Evolutionary conservation across 1,140 invertebrate species (phyloP).

Genomic region (Panagrolaimus sp.): DNA sequence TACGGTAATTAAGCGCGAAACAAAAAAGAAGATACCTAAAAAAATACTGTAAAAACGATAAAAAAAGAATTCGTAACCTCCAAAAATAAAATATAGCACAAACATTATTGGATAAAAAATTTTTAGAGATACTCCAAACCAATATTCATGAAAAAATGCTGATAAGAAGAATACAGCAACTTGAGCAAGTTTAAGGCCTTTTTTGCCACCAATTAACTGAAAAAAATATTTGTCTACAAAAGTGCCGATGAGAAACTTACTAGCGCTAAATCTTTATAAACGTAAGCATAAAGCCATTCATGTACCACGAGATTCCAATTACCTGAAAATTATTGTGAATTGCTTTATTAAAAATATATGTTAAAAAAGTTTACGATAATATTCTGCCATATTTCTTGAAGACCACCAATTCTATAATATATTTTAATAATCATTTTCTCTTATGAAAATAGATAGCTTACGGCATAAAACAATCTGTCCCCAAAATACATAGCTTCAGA

Average conservation of each 20-base stretch:
- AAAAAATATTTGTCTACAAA: too few species aligned
- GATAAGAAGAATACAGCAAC: constrained; percentile 65
- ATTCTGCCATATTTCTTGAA: constrained; percentile 70
- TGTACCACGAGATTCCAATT: constrained; percentile 59
- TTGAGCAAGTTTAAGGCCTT: constrained; percentile 58
- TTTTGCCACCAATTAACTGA: constrained; percentile 45
- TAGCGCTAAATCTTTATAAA: constrained; percentile 77
- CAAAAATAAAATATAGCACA: constrained; percentile 59
- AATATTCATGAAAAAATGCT: constrained; percentile 77
- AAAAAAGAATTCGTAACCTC: constrained; percentile 46
- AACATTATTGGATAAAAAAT: constrained; percentile 82
- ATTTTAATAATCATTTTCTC: neutral
- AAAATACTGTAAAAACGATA: neutral
- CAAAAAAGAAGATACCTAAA: constrained; percentile 49
- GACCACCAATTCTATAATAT: constrained; percentile 87
- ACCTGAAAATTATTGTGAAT: too few species aligned
- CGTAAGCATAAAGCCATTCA: constrained; percentile 84
- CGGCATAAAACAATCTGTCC: constrained; percentile 51
- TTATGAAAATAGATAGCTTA: constrained; percentile 12
- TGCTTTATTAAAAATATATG: too few species aligned
- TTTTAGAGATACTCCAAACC: constrained; percentile 70
- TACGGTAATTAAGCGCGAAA: constrained; percentile 49
- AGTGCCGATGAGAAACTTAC: constrained; percentile 62
- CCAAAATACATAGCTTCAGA: constrained; percentile 53
- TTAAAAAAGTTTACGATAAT: constrained; percentile 72